Conservation (phyloP, 2,797 vertebrate genomes). For the Columba guinea region DNA sequence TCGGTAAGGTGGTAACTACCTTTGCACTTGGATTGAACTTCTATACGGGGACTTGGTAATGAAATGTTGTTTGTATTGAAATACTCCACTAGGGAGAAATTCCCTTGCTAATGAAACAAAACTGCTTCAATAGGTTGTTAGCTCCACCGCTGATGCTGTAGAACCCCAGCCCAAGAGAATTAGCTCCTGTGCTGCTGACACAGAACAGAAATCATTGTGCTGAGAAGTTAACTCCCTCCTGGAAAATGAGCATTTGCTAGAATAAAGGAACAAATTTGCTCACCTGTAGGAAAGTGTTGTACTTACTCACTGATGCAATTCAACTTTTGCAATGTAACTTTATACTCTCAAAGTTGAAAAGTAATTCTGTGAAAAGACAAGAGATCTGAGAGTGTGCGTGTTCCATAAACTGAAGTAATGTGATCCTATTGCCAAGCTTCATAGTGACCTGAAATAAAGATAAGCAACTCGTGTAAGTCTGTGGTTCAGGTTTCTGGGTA, state of each 20-base stretch:
- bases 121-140: slow-evolving; percentile 36
- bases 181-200: background rate
- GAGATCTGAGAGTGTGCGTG: background rate
- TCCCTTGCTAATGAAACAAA: slow-evolving; percentile 57
- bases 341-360: background rate
- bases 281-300: background rate
- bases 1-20: slow-evolving; percentile 18
- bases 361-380: background rate
- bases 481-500: background rate
- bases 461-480: background rate
- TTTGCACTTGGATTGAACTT: background rate
- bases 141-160: background rate
- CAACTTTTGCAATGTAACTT: background rate
- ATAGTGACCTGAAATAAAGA: background rate
- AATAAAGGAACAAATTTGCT: background rate
- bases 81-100: slow-evolving; percentile 41
- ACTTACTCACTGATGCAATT: background rate
- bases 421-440: background rate
- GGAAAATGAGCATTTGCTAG: background rate
- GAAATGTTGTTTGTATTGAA: slow-evolving; percentile 25
- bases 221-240: slow-evolving; percentile 7
- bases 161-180: slow-evolving; percentile 3
- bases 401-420: background rate
- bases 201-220: background rate
- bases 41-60: background rate